Evolutionary conservation across 2,113 vertebrate genomes (phyloP), one percentile per base, ranked within the genome.

Genomic region (Coracopsis vasa): DNA sequence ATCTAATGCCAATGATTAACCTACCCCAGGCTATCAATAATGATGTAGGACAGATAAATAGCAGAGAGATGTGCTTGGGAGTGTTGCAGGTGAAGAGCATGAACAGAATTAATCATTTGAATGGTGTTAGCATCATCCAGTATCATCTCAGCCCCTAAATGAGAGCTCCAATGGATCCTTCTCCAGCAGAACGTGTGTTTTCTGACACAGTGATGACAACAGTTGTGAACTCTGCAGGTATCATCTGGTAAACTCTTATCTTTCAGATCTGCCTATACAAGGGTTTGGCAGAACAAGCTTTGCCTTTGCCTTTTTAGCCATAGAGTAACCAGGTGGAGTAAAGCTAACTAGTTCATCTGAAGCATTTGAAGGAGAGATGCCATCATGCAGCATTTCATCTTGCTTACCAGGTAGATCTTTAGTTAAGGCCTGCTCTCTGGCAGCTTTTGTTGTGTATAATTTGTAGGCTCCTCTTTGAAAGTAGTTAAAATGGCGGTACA

Each of bases 1-100:
- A 16, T 94, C 95, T 94, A 51, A 92, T 85, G 94, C 77, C 89
- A 74, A 92, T 97, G 94, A 92, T 95, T 91, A 89, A 95, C 92
- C 88, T 92, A 54, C 95, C 92, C 54, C 24, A 85, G 72, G 89
- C 90, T 90, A 74, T 94, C 88, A 84, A 14, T 92, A 93, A 85
- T 25, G 77, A 71, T 77, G 47, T 21, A 13, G 48, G 70, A 23
- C 88, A 78, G 85, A 78, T 95, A 95, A 81, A 53, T 71, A 47
- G 48, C 66, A 35, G 82, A 20, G 6, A 82, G 90, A 86, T 28
- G 10, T n/a, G 88, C 91, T 24, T 61, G 62, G 37, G 31, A 47
- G 50, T 44, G 95, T 91, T 50, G 44, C 75, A 33, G n/a, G 53
- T 56, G 15, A 60, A 77, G 35, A 94, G 45, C 33, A 21, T 71